Evolutionary conservation across 2,888 invertebrate species (phyloP).

Genomic region (Antheraea yamamai): DNA sequence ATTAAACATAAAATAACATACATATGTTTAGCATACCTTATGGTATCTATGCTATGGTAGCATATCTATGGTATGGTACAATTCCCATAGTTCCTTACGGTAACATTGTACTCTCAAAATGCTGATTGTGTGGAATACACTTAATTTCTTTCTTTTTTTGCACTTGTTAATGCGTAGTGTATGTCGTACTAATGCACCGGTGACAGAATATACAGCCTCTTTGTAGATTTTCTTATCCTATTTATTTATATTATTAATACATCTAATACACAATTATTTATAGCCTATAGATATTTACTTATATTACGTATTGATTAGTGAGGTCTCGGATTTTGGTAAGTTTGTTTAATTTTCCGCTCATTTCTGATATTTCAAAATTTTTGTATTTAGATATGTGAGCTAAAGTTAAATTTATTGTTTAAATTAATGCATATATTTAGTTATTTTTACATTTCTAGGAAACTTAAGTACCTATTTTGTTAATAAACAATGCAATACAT

Average conservation of each 20-base stretch:
- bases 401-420: not conserved
- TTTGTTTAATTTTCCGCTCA: conserved; percentile 40
- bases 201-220: not conserved
- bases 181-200: conserved; percentile 6
- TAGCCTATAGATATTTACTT: conserved; percentile 10
- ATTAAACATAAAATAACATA: not conserved
- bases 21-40: not conserved
- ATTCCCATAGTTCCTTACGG: not conserved
- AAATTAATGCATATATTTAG: not conserved
- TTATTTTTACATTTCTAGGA: no score
- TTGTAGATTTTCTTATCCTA: not conserved
- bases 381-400: conserved; percentile 26
- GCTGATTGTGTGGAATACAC: not conserved
- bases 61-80: no score
- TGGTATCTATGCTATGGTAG: no score
- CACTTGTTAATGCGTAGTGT: not conserved
- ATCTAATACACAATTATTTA: not conserved
- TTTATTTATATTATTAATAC: conserved; percentile 6
- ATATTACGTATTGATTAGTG: conserved; percentile 6
- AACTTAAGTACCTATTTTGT: no score
- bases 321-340: conserved; percentile 32
- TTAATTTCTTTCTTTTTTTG: not conserved
- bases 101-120: not conserved
- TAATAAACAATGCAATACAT: no score
- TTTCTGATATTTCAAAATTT: conserved; percentile 43